Evolutionary conservation across 37 sponge, comb jelly and placozoan species (phyloP), one percentile per base, ranked within the genome.

Genomic region (Halichondria panicea): DNA sequence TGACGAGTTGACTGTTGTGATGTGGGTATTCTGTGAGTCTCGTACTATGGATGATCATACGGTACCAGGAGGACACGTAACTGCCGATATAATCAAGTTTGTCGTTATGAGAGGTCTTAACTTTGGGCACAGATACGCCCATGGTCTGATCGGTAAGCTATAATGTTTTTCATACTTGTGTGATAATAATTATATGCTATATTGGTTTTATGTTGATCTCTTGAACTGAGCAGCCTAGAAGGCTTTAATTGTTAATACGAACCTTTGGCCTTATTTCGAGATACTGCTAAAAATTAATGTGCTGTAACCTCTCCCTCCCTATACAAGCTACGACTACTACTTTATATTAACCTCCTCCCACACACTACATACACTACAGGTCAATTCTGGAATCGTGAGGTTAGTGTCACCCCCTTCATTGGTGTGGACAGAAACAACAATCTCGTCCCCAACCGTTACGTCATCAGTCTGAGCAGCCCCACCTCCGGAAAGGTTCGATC

Each of bases 321-420:
- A 7, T n/a, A 8, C 7, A 58, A 58, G n/a, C 28, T 58, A 30
- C n/a, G n/a, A 7, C 59, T 15, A 58, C 24, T 15, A 4, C 31
- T 48, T 48, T 48, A 48, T 15, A 18, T 18, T 48, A 18, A 48
- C 11, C 15, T 48, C 52, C 15, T 39, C 4, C n/a, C n/a, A n/a
- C n/a, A n/a, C n/a, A n/a, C 32, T 63, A 19, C 63, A 63, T 63
- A 15, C 67, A n/a, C 33, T 62, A 12, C 71, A 91, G 92, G 87
- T 68, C 91, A 91, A 53, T 91, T 91, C 79, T 91, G 87, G 87
- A 91, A 91, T 41, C 43, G 85, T 30, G 82, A 78, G 18, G 76
- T 91, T 18, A 36, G 32, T n/a, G 82, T 84, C 2, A 25, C 42
- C 22, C 60, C 45, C 13, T 90, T 59, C 52, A 68, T 41, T 30